Base-by-base conservation (phyloP, 1,140 invertebrate species). In the Solenopsis fugax region DNA sequence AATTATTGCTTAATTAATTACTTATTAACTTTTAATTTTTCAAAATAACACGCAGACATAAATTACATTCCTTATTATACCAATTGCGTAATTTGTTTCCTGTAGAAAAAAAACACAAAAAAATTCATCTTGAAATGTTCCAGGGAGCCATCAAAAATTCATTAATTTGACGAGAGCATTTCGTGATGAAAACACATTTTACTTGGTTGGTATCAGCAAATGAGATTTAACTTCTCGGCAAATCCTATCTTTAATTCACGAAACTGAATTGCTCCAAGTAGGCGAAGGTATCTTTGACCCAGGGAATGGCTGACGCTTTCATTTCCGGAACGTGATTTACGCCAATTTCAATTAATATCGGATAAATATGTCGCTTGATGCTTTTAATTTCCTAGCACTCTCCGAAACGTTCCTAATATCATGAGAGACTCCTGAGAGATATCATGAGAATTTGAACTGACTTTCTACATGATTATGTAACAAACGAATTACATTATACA, bases 301-400 rank as follows among this genome's bases (percentile, higher is more conserved):
- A 62, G 24, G 29, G n/a, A 34, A 41, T 9, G 69, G 24, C 18
- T 48, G 21, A 48, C 24, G 21, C 21, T 75, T 73, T 60, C 54
- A 84, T 84, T 75, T 75, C 69, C 54, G 54, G 24, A 24, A 73
- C 62, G 48, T 24, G 37, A 4, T 50, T 50, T 24, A 29, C 41
- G 6, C 54, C 41, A 60, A 84, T 84, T 60, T 84, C 80, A 75
- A 84, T 73, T 75, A 81, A 48, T 18, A 54, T 73, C n/a, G 9
- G 29, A 72, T 21, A 60, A 50, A 58, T 56, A 41, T n/a, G 4
- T 50, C 18, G 37, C 21, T 12, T 50, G 48, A 45, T 34, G 50
- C 50, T 71, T 73, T 75, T 75, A 62, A 84, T 60, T 84, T 73
- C 21, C 54, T 82, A 24, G 5, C 18, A 48, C 58, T 37, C 34